phyloP scores from a whole-genome alignment of 2,113 vertebrate genomes.

The Amblyopsis rosae region DNA sequence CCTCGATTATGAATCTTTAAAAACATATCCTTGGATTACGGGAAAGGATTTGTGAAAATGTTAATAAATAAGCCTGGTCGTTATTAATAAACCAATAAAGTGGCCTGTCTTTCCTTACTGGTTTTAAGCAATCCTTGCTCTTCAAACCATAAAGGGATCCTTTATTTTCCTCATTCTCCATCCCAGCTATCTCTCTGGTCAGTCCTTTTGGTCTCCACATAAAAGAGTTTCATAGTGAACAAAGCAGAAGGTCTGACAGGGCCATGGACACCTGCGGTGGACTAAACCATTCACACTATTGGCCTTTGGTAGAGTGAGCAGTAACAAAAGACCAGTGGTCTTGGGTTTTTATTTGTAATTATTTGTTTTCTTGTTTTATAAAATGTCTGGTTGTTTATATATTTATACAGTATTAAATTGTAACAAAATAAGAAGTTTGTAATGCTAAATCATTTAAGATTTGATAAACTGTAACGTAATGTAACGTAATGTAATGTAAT shows the following conservation, averaged over 20 bases:
- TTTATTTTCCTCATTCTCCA: slow-evolving; percentile 53
- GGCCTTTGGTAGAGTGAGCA: slow-evolving; percentile 11
- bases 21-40: slow-evolving; percentile 18
- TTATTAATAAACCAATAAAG: slow-evolving; percentile 74
- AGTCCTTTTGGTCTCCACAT: slow-evolving; percentile 64
- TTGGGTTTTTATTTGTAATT: too few relatives aligned
- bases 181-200: slow-evolving; percentile 53
- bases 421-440: too few relatives aligned
- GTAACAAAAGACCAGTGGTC: slow-evolving; percentile 5
- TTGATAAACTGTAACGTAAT: too few relatives aligned
- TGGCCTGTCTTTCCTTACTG: slow-evolving; percentile 55
- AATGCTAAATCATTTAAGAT: too few relatives aligned
- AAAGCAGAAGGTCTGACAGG: slow-evolving; percentile 63
- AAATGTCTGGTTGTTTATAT: too few relatives aligned
- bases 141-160: slow-evolving; percentile 39
- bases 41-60: slow-evolving; percentile 43
- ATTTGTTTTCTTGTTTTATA: too few relatives aligned
- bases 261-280: slow-evolving; percentile 59
- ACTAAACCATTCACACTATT: slow-evolving; percentile 28
- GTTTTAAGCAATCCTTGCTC: slow-evolving; percentile 61
- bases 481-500: too few relatives aligned
- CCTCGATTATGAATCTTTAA: slow-evolving; percentile 14
- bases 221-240: slow-evolving; percentile 67
- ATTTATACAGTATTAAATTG: too few relatives aligned
- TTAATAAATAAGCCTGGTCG: slow-evolving; percentile 49